These are phyloP conservation scores for Eolophus roseicapilla DNA, from an alignment of 2,113 vertebrate species.

Conservation along the genomic window DNA sequence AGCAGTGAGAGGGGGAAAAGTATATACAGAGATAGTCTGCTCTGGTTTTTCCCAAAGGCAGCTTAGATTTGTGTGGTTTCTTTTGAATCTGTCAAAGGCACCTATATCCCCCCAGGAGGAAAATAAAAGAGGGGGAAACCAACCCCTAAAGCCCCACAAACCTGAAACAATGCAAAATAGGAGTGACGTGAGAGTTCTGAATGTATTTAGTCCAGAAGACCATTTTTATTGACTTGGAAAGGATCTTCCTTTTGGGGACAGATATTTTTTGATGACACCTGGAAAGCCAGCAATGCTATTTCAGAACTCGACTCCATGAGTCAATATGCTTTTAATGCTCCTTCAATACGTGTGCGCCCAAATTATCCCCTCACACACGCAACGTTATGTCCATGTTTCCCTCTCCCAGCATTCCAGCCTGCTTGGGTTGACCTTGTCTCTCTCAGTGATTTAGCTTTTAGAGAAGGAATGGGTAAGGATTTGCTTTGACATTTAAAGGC, in stretches of 20 bases:
- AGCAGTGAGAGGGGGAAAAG: not conserved
- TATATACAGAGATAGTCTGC: not conserved
- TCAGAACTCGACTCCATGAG: fast-evolving
- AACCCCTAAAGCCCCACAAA: not conserved
- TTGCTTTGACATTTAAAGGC: conserved; percentile 86
- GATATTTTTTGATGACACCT: not conserved
- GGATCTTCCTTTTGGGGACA: not conserved
- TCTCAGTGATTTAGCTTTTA: conserved; percentile 79
- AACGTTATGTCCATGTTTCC: not conserved
- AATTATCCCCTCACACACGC: not conserved
- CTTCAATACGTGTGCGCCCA: not conserved
- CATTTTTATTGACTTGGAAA: not conserved
- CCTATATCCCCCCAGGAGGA: not conserved
- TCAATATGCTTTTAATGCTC: not conserved
- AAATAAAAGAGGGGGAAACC: not conserved
- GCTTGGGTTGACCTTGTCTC: conserved; percentile 74
- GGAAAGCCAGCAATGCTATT: fast-evolving
- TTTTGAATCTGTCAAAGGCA: not conserved
- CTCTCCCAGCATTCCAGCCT: conserved; percentile 67
- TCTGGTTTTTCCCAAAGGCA: not conserved
- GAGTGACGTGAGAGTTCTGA: not conserved
- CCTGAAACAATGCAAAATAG: not conserved
- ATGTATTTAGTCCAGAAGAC: not conserved
- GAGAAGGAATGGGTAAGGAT: conserved; percentile 81
- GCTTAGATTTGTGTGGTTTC: not conserved